Conservation (phyloP, 2,888 invertebrate genomes). For the Lysandra coridon region DNA sequence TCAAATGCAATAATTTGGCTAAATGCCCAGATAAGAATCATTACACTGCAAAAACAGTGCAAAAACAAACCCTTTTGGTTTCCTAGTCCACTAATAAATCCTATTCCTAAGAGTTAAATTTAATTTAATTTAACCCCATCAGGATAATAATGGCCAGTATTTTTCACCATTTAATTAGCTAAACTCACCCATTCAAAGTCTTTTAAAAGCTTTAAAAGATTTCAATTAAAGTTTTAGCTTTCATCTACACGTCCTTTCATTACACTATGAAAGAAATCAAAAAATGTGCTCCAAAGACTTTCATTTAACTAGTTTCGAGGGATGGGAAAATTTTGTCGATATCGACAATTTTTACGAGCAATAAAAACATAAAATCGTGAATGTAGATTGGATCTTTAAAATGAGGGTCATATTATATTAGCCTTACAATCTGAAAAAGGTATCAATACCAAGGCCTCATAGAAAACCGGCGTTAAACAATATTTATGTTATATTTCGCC, state of each 20-base stretch:
- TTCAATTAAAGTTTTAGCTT: slow-evolving; percentile 25
- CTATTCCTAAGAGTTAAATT: neutral
- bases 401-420: too few species aligned
- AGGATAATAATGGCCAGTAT: neutral
- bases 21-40: too few species aligned
- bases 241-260: slow-evolving; percentile 9
- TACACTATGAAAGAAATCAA: slow-evolving; percentile 27
- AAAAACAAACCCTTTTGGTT: neutral
- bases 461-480: too few species aligned
- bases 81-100: neutral
- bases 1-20: too few species aligned
- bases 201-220: slow-evolving; percentile 27
- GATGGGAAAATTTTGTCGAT: neutral
- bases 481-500: too few species aligned
- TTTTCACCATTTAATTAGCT: slow-evolving; percentile 15
- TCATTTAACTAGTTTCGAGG: slow-evolving; percentile 17
- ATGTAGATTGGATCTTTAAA: too few species aligned
- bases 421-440: too few species aligned
- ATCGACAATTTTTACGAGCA: neutral
- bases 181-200: slow-evolving; percentile 7
- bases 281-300: slow-evolving; percentile 21
- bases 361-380: too few species aligned
- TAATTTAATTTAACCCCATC: slow-evolving; percentile 1
- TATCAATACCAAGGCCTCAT: too few species aligned
- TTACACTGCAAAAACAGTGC: neutral